Evolutionary conservation across 2,888 invertebrate genomes (phyloP).

Genomic region (Archips crataeganus): DNA sequence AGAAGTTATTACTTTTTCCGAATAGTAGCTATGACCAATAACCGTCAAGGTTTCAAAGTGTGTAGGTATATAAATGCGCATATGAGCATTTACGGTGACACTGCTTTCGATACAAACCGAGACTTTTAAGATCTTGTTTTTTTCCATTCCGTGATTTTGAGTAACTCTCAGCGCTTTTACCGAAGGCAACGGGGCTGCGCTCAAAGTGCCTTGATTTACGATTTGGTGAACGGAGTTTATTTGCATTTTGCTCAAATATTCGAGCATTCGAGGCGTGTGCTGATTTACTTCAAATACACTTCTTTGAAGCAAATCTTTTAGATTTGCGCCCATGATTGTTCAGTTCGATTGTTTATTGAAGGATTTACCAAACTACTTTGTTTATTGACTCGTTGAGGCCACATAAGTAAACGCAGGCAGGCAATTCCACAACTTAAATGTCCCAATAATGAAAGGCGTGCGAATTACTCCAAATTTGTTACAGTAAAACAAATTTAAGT

Average conservation of each 20-base stretch:
- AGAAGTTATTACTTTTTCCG: too few relatives aligned
- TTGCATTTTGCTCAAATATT: constrained; percentile 58
- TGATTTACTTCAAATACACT: constrained; percentile 16
- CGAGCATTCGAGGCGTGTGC: constrained; percentile 27
- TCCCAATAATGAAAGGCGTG: too few relatives aligned
- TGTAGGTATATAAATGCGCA: too few relatives aligned
- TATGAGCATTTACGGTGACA: too few relatives aligned
- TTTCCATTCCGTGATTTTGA: neutral
- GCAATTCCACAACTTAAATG: too few relatives aligned
- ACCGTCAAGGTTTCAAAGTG: too few relatives aligned
- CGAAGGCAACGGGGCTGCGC: constrained; percentile 55
- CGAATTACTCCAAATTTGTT: too few relatives aligned
- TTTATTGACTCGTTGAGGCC: neutral
- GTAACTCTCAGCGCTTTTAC: constrained; percentile 22
- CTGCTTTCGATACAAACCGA: too few relatives aligned
- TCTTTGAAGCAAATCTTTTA: constrained; percentile 9
- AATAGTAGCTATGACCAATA: too few relatives aligned
- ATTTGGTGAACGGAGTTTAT: constrained; percentile 60
- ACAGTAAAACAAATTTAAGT: too few relatives aligned
- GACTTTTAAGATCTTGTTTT: too few relatives aligned
- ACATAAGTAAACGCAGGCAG: too few relatives aligned
- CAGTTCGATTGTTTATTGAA: neutral
- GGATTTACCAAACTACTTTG: neutral
- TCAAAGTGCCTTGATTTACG: constrained; percentile 66
- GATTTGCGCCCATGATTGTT: constrained; percentile 11